Evolutionary conservation across 2,888 invertebrate species (phyloP), one percentile per base, ranked within the genome.

Genomic region (Dorcus hopei): DNA sequence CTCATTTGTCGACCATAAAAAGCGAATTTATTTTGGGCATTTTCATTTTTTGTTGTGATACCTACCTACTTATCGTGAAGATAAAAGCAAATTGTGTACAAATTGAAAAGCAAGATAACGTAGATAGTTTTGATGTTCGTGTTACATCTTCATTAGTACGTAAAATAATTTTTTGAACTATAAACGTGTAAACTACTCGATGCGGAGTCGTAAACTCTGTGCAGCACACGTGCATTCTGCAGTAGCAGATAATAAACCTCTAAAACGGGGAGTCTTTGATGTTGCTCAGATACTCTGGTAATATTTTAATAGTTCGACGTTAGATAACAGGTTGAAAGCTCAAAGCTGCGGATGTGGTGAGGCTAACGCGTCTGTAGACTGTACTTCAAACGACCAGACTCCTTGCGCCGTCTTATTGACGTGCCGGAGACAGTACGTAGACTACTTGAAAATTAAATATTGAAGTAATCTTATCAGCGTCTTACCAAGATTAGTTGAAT

Each of bases 301-400:
- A 65, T 67, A 64, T 67, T 68, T 68, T 65, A 68, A 62, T 65
- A 64, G 64, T 64, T 60, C 61, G 60, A 54, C 59, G 62, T 58
- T 54, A 69, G 70, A 70, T 70, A 70, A 65, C 68, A 63, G 66
- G 65, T 69, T 65, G 64, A 69, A 70, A 70, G 69, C 68, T 45
- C 45, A 45, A 45, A 45, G 45, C 45, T 45, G 45, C 45, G 45
- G 45, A 45, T 45, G 45, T 45, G 45, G 45, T 45, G 8, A 45
- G 8, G 14, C 45, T 45, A 45, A 23, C 9, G 45, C 45, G 45
- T 45, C 45, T 45, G 45, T 45, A 45, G 45, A 45, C 45, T 45
- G n/a, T 45, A 45, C 45, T 45, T 45, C 45, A 45, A 45, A 45
- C 45, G 23, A 11, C 9, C 45, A 45, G 45, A 45, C 14, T 33